Percentiles rank a stretch among this genome's conserved stretches.
Conservation (phyloP, 1,140 invertebrate species). For the Palaemon carinicauda region DNA sequence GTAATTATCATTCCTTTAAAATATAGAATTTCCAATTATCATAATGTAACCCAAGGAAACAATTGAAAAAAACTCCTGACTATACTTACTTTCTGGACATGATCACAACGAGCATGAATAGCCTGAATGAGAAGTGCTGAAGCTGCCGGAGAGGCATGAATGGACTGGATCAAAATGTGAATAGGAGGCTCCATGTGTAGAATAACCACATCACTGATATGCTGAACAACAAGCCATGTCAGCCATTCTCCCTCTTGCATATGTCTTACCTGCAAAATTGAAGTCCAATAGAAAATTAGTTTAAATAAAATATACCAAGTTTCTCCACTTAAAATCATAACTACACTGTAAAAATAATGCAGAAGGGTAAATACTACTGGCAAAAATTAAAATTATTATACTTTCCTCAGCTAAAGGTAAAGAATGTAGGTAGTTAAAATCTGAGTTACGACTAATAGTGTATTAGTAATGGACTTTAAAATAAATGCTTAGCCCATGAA, state of each 20-base stretch:
- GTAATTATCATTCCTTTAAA: too few species aligned
- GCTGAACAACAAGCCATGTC: slow-evolving; percentile 79
- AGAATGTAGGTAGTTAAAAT: too few species aligned
- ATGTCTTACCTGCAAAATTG: slow-evolving; percentile 61
- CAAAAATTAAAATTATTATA: too few species aligned
- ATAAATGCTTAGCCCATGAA: too few species aligned
- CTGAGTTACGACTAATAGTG: too few species aligned
- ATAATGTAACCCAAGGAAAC: too few species aligned
- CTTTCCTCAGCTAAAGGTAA: too few species aligned
- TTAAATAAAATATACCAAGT: not conserved
- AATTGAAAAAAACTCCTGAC: not conserved
- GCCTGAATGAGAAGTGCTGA: slow-evolving; percentile 78
- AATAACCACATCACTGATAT: slow-evolving; percentile 75
- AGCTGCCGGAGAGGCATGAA: slow-evolving; percentile 74
- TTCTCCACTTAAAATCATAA: too few species aligned
- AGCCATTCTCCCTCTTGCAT: slow-evolving; percentile 77
- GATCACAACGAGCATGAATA: slow-evolving; percentile 70
- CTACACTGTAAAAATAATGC: too few species aligned
- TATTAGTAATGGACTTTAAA: too few species aligned
- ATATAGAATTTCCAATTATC: too few species aligned
- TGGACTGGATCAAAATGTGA: slow-evolving; percentile 72
- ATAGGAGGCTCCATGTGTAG: slow-evolving; percentile 73
- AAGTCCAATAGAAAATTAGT: not conserved
- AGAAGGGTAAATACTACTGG: too few species aligned
- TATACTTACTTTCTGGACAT: slow-evolving; percentile 63